Evolutionary conservation across 1,140 invertebrate genomes (phyloP).

Genomic region (Linepithema humile): DNA sequence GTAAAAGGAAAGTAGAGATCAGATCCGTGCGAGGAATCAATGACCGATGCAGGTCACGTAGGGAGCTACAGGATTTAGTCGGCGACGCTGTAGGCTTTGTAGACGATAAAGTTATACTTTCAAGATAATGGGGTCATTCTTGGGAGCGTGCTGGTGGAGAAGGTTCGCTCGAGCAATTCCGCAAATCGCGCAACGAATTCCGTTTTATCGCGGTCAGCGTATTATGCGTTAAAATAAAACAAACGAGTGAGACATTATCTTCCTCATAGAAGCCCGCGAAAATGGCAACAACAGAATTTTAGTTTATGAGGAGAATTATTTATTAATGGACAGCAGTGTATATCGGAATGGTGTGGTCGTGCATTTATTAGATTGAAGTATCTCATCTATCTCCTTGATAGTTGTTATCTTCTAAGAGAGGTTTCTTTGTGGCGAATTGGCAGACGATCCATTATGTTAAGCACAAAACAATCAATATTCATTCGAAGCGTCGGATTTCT

Average conservation of each 20-base stretch:
- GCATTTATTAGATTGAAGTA: constrained; percentile 9
- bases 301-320: constrained; percentile 34
- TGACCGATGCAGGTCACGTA: constrained; percentile 67
- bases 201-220: constrained; percentile 7
- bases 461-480: background rate
- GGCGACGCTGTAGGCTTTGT: constrained; percentile 36
- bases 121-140: constrained; percentile 54
- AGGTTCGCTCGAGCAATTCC: constrained; percentile 32
- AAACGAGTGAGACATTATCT: background rate
- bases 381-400: background rate
- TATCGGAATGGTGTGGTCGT: background rate
- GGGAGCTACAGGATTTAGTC: constrained; percentile 42
- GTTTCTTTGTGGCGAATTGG: background rate
- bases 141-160: background rate
- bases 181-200: constrained; percentile 62
- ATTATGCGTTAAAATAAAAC: constrained; percentile 32
- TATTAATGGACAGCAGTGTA: background rate
- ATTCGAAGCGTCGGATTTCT: background rate
- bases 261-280: background rate
- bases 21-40: constrained; percentile 22
- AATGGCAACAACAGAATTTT: background rate
- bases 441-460: background rate
- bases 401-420: background rate
- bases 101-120: constrained; percentile 61
- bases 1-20: background rate